Percentiles rank a stretch among this genome's conserved stretches.
These are phyloP conservation scores for Phoebastria nigripes DNA, from an alignment of 2,797 vertebrate genomes.

Conservation along the genomic window DNA sequence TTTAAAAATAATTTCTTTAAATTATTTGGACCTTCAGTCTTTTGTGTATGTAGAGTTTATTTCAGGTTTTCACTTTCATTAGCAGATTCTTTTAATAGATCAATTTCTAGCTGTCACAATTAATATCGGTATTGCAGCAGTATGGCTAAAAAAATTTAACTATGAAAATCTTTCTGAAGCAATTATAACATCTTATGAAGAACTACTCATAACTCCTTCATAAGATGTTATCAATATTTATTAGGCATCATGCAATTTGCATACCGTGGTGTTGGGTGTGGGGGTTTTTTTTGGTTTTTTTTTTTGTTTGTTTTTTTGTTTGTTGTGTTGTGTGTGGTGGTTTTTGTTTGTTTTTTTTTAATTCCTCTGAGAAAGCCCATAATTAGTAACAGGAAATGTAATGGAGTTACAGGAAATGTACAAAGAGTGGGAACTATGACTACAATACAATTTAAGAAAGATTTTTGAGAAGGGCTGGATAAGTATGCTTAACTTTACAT, in stretches of 20 bases:
- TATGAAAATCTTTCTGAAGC: neutral
- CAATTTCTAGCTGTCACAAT: neutral
- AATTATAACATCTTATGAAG: neutral
- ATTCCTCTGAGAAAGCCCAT: neutral
- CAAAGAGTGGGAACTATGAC: neutral
- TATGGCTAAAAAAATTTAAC: neutral
- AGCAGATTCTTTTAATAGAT: neutral
- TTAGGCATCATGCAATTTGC: neutral
- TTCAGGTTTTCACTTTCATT: neutral
- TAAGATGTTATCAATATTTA: neutral
- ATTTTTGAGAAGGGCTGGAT: neutral
- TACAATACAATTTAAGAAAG: neutral
- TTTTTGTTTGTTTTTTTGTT: too few species aligned
- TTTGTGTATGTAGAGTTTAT: neutral
- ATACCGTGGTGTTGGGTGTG: neutral
- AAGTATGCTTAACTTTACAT: neutral
- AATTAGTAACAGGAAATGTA: neutral
- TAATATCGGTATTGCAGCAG: neutral
- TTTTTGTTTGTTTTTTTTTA: too few species aligned
- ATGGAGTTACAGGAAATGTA: neutral
- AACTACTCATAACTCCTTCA: neutral
- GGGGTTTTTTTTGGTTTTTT: too few species aligned
- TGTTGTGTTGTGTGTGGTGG: too few species aligned
- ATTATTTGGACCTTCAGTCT: neutral
- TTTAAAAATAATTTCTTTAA: neutral